Percentiles rank a stretch among this genome's conserved stretches.
Evolutionary conservation across 2,797 vertebrate species (phyloP).

Genomic region (Calcarius lapponicus): DNA sequence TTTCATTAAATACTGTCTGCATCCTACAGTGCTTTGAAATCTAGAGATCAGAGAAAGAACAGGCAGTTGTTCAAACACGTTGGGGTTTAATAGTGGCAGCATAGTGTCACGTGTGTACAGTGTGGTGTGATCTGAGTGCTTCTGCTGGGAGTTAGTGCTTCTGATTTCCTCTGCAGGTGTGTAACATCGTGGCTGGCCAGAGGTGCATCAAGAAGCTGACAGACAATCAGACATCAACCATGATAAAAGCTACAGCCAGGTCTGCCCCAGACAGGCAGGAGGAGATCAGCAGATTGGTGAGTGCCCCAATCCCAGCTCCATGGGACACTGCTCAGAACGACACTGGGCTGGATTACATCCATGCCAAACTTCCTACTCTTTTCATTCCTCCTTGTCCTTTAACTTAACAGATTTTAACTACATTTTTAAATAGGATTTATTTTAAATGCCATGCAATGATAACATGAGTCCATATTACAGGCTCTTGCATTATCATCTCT

Average conservation of each 20-base stretch:
- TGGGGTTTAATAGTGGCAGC: neutral
- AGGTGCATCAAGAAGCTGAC: conserved; percentile 98
- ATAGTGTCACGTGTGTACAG: accelerated
- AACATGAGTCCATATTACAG: neutral
- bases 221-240: conserved; percentile 99
- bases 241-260: conserved; percentile 98
- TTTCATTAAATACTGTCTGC: neutral
- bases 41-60: neutral
- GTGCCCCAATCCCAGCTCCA: conserved; percentile 31
- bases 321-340: neutral
- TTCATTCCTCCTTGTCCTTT: neutral
- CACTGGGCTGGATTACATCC: neutral
- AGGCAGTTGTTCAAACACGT: accelerated
- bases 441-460: neutral
- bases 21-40: neutral
- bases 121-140: too few relatives aligned
- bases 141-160: neutral
- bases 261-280: conserved; percentile 97
- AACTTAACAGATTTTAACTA: neutral
- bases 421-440: neutral
- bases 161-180: conserved; percentile 81
- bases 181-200: conserved; percentile 98
- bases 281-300: conserved; percentile 97
- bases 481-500: neutral
- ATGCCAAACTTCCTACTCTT: neutral